Evolutionary conservation across 2,797 vertebrate species (phyloP).

Genomic region (Anguilla anguilla): DNA sequence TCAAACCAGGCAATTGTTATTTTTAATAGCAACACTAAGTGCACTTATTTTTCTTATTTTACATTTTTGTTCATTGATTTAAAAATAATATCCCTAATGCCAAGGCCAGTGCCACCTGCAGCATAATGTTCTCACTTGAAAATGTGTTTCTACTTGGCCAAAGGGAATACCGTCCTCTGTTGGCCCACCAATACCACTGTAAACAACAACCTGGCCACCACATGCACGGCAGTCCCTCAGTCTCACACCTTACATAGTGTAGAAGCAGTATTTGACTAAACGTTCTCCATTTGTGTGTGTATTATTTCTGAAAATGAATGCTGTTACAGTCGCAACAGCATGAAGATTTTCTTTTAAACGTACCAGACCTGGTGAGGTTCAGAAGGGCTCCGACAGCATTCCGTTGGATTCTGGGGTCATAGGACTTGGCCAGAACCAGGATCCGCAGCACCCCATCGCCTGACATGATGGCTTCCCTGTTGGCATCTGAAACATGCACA

Average conservation of each 20-base stretch:
- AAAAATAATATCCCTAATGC: background rate
- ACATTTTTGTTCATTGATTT: no score
- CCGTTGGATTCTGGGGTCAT: slow-evolving; percentile 74
- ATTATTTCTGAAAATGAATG: background rate
- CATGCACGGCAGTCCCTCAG: no score
- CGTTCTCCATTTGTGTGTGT: background rate
- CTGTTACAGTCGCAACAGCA: background rate
- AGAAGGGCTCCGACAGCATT: slow-evolving; percentile 78
- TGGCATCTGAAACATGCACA: slow-evolving; percentile 52
- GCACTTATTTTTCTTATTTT: no score
- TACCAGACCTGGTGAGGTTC: slow-evolving; percentile 79
- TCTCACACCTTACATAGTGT: no score
- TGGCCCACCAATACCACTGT: background rate
- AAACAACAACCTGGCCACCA: background rate
- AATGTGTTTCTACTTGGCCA: background rate
- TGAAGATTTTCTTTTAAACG: background rate
- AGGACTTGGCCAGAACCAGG: slow-evolving; percentile 73
- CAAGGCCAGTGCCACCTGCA: no score
- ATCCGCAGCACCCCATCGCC: slow-evolving; percentile 71
- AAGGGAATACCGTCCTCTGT: background rate
- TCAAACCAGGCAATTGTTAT: no score
- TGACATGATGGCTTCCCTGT: slow-evolving; percentile 67
- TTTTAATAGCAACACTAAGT: no score
- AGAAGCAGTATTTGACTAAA: no score
- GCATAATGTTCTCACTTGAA: background rate